Base-by-base conservation (phyloP, 2,888 invertebrate species). In the Hyposoter didymator region DNA sequence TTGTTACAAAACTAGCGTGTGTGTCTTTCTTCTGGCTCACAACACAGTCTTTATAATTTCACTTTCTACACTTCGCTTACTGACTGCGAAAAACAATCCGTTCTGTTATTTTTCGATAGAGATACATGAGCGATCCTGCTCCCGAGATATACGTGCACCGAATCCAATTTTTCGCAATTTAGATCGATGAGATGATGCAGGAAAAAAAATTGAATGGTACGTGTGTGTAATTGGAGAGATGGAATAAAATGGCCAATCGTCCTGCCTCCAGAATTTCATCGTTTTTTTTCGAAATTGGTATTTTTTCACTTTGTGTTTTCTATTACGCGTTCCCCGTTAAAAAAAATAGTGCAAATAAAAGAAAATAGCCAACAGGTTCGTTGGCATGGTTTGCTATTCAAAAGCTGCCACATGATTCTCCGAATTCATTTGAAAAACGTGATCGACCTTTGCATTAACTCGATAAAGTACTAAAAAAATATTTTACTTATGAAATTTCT, bases 21-120 rank as follows among this genome's bases (percentile, higher is more conserved):
- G 28, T 83, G 43, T 81, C 47, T 73, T 84, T 74, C 66, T 47
- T 43, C 35, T 43, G 70, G 28, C 55, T 78, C 52, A 52, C 59
- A 70, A 82, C 70, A 47, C 70, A 47, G 72, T 84, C 78, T 80
- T 86, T 84, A 66, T 32, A 78, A 84, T 86, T 79, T 73, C 70
- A 47, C n/a, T 47, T 75, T 47, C 32, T 47, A 47, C 32, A 47
- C 47, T 75, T 17, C 32, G 10, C 28, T 74, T 28, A 2, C n/a
- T 35, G n/a, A 6, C 52, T 10, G 6, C 19, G 39, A 55, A 7
- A 55, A 39, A 39, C 5, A 19, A 73, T 19, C 28, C n/a, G n/a
- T 49, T 47, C 14, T 14, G 28, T 22, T 14, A 39, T 43, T 8
- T 8, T 8, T 43, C 39, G 19, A 12, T 7, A 28, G 17, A 2